Conservation (phyloP, 2,888 invertebrate species). For the Monochamus alternatus region DNA sequence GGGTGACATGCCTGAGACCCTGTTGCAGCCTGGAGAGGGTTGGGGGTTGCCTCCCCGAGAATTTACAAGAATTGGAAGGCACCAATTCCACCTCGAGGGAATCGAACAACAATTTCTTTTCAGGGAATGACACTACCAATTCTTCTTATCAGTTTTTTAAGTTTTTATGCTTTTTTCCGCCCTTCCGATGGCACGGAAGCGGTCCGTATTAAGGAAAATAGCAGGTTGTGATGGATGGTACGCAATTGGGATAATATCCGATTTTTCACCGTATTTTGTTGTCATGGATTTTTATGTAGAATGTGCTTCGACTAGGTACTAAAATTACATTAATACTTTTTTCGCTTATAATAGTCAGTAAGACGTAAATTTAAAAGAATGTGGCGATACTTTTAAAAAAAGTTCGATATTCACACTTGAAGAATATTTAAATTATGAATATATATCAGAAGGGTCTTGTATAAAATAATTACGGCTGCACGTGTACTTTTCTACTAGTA, state of each 20-base stretch:
- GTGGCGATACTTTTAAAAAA: too few relatives aligned
- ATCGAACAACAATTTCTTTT: constrained; percentile 64
- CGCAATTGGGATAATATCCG: neutral
- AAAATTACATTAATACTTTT: too few relatives aligned
- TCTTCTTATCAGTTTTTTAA: constrained; percentile 66
- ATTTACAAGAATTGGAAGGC: constrained; percentile 61
- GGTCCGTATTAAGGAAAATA: constrained; percentile 5
- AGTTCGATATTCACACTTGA: too few relatives aligned
- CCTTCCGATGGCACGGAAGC: constrained; percentile 2
- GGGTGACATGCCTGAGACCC: constrained; percentile 38
- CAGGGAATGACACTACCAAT: constrained; percentile 66
- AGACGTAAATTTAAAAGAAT: too few relatives aligned
- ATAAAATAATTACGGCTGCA: too few relatives aligned
- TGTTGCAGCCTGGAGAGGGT: constrained; percentile 46
- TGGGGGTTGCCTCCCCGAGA: constrained; percentile 50
- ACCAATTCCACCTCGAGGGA: constrained; percentile 66
- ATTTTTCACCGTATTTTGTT: neutral
- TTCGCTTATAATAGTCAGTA: too few relatives aligned
- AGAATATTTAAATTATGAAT: too few relatives aligned
- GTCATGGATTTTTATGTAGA: too few relatives aligned
- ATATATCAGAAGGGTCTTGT: too few relatives aligned
- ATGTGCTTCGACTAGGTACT: too few relatives aligned
- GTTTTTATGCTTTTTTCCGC: constrained; percentile 38
- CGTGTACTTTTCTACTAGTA: too few relatives aligned
- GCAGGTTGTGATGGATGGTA: constrained; percentile 13